Evolutionary conservation across 2,113 vertebrate species (phyloP), one percentile per base, ranked within the genome.

Genomic region (Eubucco bourcierii): DNA sequence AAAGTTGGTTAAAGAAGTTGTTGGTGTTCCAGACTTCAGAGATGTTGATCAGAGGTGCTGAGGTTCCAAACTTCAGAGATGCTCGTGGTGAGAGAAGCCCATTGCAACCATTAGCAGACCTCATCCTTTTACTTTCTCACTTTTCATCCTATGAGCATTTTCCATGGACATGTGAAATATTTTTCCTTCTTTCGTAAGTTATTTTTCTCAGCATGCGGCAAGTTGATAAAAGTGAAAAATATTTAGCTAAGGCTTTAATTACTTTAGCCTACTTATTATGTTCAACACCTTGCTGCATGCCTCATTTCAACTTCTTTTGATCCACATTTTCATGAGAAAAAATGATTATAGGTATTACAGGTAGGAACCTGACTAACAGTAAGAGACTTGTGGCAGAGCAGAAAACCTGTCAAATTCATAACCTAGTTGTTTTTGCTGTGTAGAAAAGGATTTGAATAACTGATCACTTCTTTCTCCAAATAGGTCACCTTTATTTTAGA

Each of bases 201-300:
- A 33, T 79, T 90, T 68, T 90, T 71, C 90, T 84, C 73, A 84
- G 39, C 31, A 33, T 10, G 7, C 17, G 33, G 13, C 10, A 6
- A 70, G 63, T 28, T 84, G 87, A 92, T 94, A 86, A 77, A 94
- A 94, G 31, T 80, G 50, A 75, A 90, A 91, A 91, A 77, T 75
- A 82, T 46, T 83, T 88, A 91, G 46, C 66, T 93, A 78, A 94
- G 84, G 55, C 70, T 91, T 95, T 94, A 92, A 93, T 86, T 95
- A 84, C 91, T 95, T 94, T 76, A 90, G n/a, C 84, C 88, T 94
- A 78, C 56, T 95, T 94, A 81, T 20, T 91, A 56, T 68, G 47
- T 92, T 94, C 66, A 90, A 37, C 74, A 73, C 15, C 41, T 94
- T 93, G 20, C 79, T 83, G 10, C 74, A 94, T 65, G 44, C 73